Conservation (phyloP, 2,113 vertebrate genomes). For the Oophaga pumilio region DNA sequence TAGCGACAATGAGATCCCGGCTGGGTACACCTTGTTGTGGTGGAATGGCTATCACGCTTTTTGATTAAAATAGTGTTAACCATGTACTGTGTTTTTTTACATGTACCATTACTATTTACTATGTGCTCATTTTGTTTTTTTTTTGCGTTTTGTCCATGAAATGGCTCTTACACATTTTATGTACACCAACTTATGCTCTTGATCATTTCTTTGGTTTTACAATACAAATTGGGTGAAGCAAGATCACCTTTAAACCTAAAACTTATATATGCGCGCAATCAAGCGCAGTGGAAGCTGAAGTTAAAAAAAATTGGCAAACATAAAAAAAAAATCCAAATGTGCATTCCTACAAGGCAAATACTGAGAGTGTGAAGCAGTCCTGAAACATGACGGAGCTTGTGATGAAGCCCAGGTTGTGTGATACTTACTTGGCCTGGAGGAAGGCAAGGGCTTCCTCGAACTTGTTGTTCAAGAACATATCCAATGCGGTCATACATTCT, state of each 20-base stretch:
- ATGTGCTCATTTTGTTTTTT: no score
- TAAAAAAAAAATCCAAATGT: not conserved
- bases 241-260: not conserved
- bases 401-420: not conserved
- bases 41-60: no score
- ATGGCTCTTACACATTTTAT: no score
- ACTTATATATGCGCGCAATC: not conserved
- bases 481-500: constrained; percentile 91
- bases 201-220: no score
- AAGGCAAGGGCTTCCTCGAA: constrained; percentile 88
- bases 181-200: no score
- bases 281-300: not conserved
- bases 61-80: no score
- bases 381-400: not conserved
- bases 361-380: not conserved
- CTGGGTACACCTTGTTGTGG: no score
- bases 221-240: not conserved
- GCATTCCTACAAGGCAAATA: not conserved
- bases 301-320: not conserved
- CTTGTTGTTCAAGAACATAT: constrained; percentile 92
- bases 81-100: no score
- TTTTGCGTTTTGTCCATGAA: no score
- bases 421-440: constrained; percentile 81
- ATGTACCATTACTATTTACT: no score
- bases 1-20: no score